Conservation (phyloP, 2,797 vertebrate species). For the Cottoperca gobio region DNA sequence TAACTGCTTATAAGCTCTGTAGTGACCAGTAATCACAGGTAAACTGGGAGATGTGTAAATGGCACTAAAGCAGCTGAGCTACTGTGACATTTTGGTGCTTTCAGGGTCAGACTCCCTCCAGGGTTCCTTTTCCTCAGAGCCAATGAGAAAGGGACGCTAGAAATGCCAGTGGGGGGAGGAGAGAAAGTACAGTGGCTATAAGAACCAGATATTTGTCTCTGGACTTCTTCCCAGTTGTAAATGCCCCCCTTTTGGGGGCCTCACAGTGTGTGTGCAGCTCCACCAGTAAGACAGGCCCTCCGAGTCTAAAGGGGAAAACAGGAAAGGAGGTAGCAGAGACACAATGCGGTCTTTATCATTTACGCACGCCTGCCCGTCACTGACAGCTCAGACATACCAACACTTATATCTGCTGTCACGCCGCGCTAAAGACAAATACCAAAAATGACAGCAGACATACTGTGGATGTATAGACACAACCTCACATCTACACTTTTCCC, state of each 20-base stretch:
- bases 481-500: background rate
- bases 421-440: constrained; percentile 44
- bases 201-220: constrained; percentile 85
- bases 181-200: constrained; percentile 78
- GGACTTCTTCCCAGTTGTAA: constrained; percentile 83
- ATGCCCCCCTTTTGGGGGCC: constrained; percentile 85
- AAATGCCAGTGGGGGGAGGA: constrained; percentile 66
- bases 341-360: constrained; percentile 85
- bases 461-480: constrained; percentile 37
- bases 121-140: constrained; percentile 64
- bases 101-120: constrained; percentile 53
- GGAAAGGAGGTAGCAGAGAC: constrained; percentile 75
- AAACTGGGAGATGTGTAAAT: constrained; percentile 21
- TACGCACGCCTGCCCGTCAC: constrained; percentile 76
- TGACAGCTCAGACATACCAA: constrained; percentile 72
- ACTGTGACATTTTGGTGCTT: constrained; percentile 43
- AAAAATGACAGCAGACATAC: constrained; percentile 49
- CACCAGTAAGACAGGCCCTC: constrained; percentile 77
- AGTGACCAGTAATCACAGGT: constrained; percentile 19
- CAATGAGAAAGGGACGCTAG: constrained; percentile 73
- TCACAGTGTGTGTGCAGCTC: constrained; percentile 78
- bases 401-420: constrained; percentile 60
- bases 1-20: no score
- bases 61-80: constrained; percentile 31
- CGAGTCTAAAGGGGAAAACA: constrained; percentile 70